Evolutionary conservation across 2,797 vertebrate genomes (phyloP).

Genomic region (Centroberyx gerrardi): DNA sequence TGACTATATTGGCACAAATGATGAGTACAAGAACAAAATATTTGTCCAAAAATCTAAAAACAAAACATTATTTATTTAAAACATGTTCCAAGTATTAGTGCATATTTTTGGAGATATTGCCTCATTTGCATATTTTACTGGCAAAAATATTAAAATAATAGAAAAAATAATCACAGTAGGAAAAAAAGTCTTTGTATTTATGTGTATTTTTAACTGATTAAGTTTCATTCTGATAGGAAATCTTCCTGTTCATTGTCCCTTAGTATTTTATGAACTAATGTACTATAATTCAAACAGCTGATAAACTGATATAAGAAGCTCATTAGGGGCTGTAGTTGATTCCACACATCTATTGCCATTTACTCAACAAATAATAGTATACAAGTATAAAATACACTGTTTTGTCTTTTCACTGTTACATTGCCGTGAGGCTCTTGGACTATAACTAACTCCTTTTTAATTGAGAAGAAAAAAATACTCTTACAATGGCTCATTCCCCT

Average conservation of each 20-base stretch:
- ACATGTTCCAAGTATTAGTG: conserved; percentile 16
- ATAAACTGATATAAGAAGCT: conserved; percentile 30
- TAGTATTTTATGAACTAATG: conserved; percentile 25
- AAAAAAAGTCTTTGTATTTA: neutral
- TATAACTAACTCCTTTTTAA: conserved; percentile 60
- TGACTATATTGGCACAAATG: neutral
- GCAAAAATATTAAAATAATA: conserved; percentile 1
- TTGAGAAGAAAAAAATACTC: conserved; percentile 71
- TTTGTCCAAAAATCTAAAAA: neutral
- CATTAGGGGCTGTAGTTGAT: neutral
- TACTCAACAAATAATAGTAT: conserved; percentile 32
- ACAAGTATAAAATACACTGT: conserved; percentile 22
- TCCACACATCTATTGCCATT: conserved; percentile 20
- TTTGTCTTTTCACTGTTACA: conserved; percentile 29
- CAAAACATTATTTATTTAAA: neutral
- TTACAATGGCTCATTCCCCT: conserved; percentile 63
- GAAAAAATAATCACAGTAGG: conserved; percentile 4
- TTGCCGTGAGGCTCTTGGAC: conserved; percentile 23
- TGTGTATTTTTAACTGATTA: neutral
- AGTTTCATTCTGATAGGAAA: conserved; percentile 31
- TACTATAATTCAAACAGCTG: conserved; percentile 17
- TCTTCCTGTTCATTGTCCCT: conserved; percentile 33
- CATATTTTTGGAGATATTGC: neutral
- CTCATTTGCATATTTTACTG: conserved; percentile 15
- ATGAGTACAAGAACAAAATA: neutral